phyloP scores from a whole-genome alignment of 1,140 invertebrate genomes.

The Bombyx mandarina region DNA sequence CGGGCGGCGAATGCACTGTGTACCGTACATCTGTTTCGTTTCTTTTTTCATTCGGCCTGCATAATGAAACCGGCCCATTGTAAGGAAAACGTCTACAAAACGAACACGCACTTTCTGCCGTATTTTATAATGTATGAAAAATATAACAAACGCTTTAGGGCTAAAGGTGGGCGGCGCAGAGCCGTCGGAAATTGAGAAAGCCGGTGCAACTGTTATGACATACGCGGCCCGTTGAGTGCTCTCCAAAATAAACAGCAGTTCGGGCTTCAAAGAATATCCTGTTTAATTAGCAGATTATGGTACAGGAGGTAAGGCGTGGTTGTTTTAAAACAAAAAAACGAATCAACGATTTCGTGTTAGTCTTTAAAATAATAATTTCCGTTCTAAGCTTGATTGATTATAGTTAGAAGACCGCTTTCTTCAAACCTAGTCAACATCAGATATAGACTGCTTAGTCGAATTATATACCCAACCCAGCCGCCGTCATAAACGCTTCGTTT shows the following conservation, averaged over 20 bases:
- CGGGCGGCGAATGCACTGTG: constrained; percentile 42
- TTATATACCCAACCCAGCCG: too few relatives aligned
- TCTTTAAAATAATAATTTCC: too few relatives aligned
- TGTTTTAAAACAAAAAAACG: too few relatives aligned
- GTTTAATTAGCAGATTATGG: not conserved
- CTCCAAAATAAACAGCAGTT: constrained; percentile 53
- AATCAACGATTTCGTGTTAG: too few relatives aligned
- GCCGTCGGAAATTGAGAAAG: constrained; percentile 54
- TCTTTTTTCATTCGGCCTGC: constrained; percentile 46
- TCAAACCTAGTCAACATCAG: too few relatives aligned
- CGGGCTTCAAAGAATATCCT: constrained; percentile 2
- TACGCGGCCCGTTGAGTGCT: constrained; percentile 56
- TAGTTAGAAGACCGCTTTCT: too few relatives aligned
- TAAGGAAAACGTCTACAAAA: constrained; percentile 58
- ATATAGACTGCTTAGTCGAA: too few relatives aligned
- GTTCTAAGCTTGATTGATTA: too few relatives aligned
- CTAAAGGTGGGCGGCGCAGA: constrained; percentile 50
- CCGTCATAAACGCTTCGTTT: too few relatives aligned
- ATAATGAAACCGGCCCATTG: constrained; percentile 63
- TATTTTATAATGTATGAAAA: constrained; percentile 47
- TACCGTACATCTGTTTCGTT: constrained; percentile 63
- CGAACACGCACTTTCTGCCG: constrained; percentile 43
- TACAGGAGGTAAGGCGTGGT: too few relatives aligned
- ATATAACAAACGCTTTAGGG: constrained; percentile 39
- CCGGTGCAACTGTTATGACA: constrained; percentile 65